phyloP scores from a whole-genome alignment of 2,113 vertebrate species.

The Lagopus muta region DNA sequence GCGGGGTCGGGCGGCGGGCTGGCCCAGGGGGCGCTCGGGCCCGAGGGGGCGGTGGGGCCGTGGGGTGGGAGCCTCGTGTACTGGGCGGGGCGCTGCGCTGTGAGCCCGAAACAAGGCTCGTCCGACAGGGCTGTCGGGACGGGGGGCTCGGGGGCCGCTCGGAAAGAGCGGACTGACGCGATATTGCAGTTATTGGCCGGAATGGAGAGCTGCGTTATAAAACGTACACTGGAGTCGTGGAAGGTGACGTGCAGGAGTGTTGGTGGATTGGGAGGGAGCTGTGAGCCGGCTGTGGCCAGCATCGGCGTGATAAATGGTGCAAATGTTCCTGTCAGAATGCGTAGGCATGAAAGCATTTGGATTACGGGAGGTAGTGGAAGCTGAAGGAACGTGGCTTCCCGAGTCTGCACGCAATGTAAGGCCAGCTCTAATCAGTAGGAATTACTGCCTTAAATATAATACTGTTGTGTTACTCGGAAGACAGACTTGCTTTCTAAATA shows the following conservation, averaged over 20 bases:
- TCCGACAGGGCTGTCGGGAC: rapidly evolving
- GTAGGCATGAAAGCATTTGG: background rate
- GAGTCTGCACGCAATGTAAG: background rate
- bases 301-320: background rate
- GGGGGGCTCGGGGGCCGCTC: rapidly evolving
- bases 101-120: rapidly evolving
- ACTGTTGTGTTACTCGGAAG: background rate
- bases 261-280: background rate
- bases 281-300: background rate
- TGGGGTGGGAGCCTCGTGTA: background rate
- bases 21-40: background rate
- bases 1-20: background rate
- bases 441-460: background rate
- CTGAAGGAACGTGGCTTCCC: background rate
- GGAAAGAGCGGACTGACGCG: background rate
- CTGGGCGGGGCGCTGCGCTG: background rate
- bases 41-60: background rate
- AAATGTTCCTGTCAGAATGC: background rate
- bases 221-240: background rate
- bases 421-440: background rate
- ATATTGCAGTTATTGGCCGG: background rate
- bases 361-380: background rate
- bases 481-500: background rate
- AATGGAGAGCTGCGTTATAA: background rate
- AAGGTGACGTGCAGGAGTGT: background rate